Base-by-base conservation (phyloP, 2,797 vertebrate genomes). In the Borostomias antarcticus region DNA sequence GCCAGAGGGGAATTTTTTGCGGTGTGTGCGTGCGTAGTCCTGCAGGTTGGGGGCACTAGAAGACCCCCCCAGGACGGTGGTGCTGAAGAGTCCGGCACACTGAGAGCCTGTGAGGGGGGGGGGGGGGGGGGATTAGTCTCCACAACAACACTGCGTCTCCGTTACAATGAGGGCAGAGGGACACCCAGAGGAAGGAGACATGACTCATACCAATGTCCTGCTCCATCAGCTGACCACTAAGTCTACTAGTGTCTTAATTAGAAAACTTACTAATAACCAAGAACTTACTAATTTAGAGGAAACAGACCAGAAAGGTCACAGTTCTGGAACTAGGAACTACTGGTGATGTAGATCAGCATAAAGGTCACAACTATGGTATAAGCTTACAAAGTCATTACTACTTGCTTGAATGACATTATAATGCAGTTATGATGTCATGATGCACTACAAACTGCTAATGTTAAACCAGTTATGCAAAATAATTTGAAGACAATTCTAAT, bases 11-110 rank as follows among this genome's bases (percentile, higher is more conserved):
- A 94, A 94, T 92, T 99, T 98, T 95, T 98, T 98, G 93, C 96
- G 96, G 78, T 98, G 95, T 90, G 94, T 96, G 85, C 95, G 96
- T 73, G 95, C 98, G 91, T 99, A 99, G 95, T 99, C 98, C 93
- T 99, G 98, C 86, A 99, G 96, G 89, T 99, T 99, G 89, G 97
- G 98, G 88, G 98, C 96, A 69, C 98, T 99, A 95, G 98, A 99
- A 78, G 98, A 99, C 82, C 96, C 98, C 78, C 98, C 98, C 74
- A 99, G 95, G 92, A 99, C 98, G 70, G 96, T 98, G 91, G 98
- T 98, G 91, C 98, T 99, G 95, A 99, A 99, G 90, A 99, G 94
- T 78, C 98, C 97, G 87, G 95, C 96, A 82, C 96, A 99, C 91
- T 98, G 98, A 76, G 98, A 99, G 91, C 98, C 98, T 99, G 95